Evolutionary conservation across 2,113 vertebrate species (phyloP), one percentile per base, ranked within the genome.

Genomic region (Malurus cyaneus): DNA sequence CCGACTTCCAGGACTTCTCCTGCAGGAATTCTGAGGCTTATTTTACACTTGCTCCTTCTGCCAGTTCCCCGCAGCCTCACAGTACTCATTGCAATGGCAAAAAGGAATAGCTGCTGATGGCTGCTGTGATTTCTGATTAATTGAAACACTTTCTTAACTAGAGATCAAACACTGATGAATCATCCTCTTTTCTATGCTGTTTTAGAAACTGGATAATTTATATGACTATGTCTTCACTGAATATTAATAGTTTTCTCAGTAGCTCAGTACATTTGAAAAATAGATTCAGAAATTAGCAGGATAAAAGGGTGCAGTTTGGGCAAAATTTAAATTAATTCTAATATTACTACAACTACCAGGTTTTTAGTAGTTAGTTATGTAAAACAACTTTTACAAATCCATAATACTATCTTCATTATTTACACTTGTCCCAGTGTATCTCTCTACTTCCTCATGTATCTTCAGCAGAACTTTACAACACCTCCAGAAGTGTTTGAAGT

Each of bases 181-280:
- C 92, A 95, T 59, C 59, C 32, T 87, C 59, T 93, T 77, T 86
- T 92, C 74, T 44, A 66, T 5, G 39, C 71, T 77, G 47, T 81
- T 87, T 93, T 86, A 93, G 62, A 88, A 94, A 49, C 32, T 52
- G 81, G 60, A 47, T 91, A 78, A 92, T 88, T 96, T 92, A 86
- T 80, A 64, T 74, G 47, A 56, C 72, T 90, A 8, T 28, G 36
- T 23, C 41, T 59, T 83, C 72, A 86, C 34, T 84, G 64, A 80
- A 73, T 96, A 96, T 91, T 93, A 90, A 88, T 86, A 25, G 56
- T 83, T 83, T 88, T 72, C 61, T 60, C 44, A 67, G 42, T 59
- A 95, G 62, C 31, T 31, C 31, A 32, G 47, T 53, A 59, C 44
- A 44, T 52, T 80, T 62, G 42, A 92, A 88, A 92, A 94, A 77